These are phyloP conservation scores for Rhodophaea formosa DNA, from an alignment of 2,888 invertebrate species.

Conservation along the genomic window DNA sequence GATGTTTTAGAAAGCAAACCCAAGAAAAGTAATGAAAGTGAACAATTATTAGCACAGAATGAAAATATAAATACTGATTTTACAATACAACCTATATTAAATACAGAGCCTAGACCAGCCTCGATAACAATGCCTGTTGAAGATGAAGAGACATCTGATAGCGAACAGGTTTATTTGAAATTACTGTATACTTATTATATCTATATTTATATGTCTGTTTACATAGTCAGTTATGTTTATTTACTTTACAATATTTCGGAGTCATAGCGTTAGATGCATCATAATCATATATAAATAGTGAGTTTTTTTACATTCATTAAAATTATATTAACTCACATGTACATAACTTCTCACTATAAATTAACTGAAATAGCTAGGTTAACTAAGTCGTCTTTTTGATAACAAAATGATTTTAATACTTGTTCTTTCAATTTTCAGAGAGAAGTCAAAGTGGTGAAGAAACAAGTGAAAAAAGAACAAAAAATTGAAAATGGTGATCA, in stretches of 20 bases:
- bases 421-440: constrained; percentile 57
- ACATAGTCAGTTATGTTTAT: constrained; percentile 62
- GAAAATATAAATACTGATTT: constrained; percentile 25
- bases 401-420: constrained; percentile 23
- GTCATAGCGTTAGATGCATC: constrained; percentile 46
- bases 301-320: constrained; percentile 21
- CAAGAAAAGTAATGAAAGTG: constrained; percentile 26
- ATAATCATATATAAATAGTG: constrained; percentile 42
- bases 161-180: constrained; percentile 71
- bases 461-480: constrained; percentile 55
- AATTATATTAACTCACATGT: constrained; percentile 14
- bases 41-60: constrained; percentile 16
- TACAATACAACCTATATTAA: constrained; percentile 29
- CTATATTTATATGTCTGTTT: constrained; percentile 65
- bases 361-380: background rate
- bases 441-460: constrained; percentile 60
- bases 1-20: constrained; percentile 26
- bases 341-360: background rate
- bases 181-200: constrained; percentile 69
- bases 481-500: constrained; percentile 59
- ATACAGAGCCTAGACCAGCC: constrained; percentile 27
- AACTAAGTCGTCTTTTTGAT: background rate
- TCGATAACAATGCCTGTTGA: constrained; percentile 37
- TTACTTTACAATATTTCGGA: constrained; percentile 61
- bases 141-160: constrained; percentile 47